Conservation (phyloP, 2,113 vertebrate species). For the Pseudorhombus dupliciocellatus region DNA sequence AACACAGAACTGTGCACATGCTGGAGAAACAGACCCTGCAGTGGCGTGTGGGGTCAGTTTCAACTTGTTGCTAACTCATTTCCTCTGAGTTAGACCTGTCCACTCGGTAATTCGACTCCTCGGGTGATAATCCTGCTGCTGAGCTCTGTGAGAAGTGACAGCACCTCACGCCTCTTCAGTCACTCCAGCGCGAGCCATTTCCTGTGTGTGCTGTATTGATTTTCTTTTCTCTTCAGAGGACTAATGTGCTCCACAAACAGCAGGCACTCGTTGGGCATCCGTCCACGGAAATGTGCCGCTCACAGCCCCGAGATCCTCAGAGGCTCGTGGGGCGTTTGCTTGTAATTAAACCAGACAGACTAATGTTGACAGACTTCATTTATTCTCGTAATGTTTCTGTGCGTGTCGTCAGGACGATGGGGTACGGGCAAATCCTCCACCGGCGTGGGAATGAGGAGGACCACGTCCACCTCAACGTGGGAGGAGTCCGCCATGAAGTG, state of each 20-base stretch:
- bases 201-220: conserved; percentile 68
- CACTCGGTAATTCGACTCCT: conserved; percentile 47
- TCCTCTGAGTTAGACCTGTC: conserved; percentile 29
- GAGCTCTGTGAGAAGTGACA: conserved; percentile 56
- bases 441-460: conserved; percentile 84
- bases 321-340: background rate
- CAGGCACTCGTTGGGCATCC: conserved; percentile 32
- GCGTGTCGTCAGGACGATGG: conserved; percentile 87
- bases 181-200: conserved; percentile 50
- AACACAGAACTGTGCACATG: background rate
- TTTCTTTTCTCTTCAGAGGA: conserved; percentile 31
- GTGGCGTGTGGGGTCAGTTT: conserved; percentile 18
- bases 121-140: conserved; percentile 34
- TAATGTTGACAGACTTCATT: conserved; percentile 3
- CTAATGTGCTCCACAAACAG: conserved; percentile 62
- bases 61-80: conserved; percentile 65
- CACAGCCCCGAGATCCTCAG: background rate
- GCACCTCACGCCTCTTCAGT: conserved; percentile 42
- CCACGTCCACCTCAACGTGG: conserved; percentile 94
- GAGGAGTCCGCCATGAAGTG: conserved; percentile 90
- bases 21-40: background rate
- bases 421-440: conserved; percentile 94
- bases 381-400: conserved; percentile 7
- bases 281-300: conserved; percentile 3
- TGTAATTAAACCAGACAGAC: background rate